phyloP scores from a whole-genome alignment of 2,888 invertebrate species.

The Hipparchia semele region DNA sequence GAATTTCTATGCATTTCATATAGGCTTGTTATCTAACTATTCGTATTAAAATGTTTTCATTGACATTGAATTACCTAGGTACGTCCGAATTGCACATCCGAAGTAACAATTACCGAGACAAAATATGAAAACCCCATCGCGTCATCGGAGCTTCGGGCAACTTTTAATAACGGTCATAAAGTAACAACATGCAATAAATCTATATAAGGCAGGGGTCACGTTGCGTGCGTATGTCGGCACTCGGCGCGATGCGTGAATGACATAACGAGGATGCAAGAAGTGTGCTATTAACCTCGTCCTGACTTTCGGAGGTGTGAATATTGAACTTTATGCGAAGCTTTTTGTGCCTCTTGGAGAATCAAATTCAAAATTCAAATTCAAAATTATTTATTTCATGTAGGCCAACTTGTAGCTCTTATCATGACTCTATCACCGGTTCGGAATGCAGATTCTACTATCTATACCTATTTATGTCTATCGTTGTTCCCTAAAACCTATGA shows the following conservation, averaged over 20 bases:
- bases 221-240: constrained; percentile 23
- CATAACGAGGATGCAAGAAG: constrained; percentile 57
- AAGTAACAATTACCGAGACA: constrained; percentile 21
- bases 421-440: too few species aligned
- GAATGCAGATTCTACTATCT: too few species aligned
- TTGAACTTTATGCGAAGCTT: constrained; percentile 6
- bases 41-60: too few species aligned
- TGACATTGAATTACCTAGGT: too few species aligned
- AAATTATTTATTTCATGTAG: too few species aligned
- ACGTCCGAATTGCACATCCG: background rate
- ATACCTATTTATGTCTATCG: too few species aligned
- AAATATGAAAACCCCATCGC: constrained; percentile 23
- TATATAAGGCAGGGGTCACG: constrained; percentile 62
- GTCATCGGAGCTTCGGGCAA: constrained; percentile 30
- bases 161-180: constrained; percentile 33
- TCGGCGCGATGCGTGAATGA: constrained; percentile 38
- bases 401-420: too few species aligned
- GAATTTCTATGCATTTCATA: too few species aligned
- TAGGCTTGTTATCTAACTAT: too few species aligned
- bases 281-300: constrained; percentile 59
- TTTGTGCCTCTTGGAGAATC: background rate
- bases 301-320: constrained; percentile 32
- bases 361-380: too few species aligned
- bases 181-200: constrained; percentile 46
- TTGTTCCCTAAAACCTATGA: too few species aligned